Evolutionary conservation across 2,113 vertebrate species (phyloP), one percentile per base, ranked within the genome.

Genomic region (Zingel zingel): DNA sequence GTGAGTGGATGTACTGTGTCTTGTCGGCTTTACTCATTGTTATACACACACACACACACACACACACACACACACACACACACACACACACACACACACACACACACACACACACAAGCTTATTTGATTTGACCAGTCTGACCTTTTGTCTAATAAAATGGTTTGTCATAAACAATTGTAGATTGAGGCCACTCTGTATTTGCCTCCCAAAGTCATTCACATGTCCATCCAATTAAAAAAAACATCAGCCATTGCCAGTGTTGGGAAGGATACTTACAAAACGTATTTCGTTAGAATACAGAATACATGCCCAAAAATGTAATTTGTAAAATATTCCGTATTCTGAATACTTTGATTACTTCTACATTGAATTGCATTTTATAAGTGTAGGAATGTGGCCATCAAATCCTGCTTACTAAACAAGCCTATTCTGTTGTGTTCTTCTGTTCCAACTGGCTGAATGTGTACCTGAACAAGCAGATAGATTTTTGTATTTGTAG

Each of bases 21-120:
- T 68, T 59, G 39, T 85, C 77, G 77, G 36, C 56, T 83, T 78
- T 10, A 67, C 53, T 81, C 78, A 81, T 66, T 11, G 69, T 65
- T 68, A 33, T 6, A 69, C 61, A 65, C 19, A 67, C 66, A 54
- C 16, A 65, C 14, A 53, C 58, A 64, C 43, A 74, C 59, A 64
- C 77, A 77, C 54, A 61, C 59, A 39, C 63, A 39, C 59, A 47
- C n/a, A 72, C 57, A 54, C 59, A 61, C 14, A 45, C 18, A 74
- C 39, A 36, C 13, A 27, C 43, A 58, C 23, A 4, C 59, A 36
- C 30, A 54, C 39, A 47, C 21, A 65, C 39, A 65, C 61, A 63
- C 33, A 63, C 61, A 61, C 15, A 4, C 8, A 61, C 58, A 61
- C 58, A 61, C 23, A 66, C 23, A 48, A 2, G 1, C 14, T 25